phyloP scores from a whole-genome alignment of 2,888 invertebrate species.

The Lobophora halterata region DNA sequence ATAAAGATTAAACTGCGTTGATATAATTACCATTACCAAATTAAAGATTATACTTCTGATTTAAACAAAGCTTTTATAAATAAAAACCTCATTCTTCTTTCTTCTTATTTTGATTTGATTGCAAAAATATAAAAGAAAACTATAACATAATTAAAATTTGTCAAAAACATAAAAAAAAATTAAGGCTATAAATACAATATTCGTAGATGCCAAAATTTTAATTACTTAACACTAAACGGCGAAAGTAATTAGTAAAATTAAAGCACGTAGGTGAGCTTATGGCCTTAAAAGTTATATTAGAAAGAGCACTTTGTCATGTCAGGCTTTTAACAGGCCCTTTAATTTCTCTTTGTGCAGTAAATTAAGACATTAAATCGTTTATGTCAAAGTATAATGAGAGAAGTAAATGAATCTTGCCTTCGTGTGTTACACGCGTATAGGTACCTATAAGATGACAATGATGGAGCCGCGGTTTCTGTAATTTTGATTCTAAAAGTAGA shows the following conservation, averaged over 20 bases:
- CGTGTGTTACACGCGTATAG: conserved; percentile 19
- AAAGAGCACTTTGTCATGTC: conserved; percentile 77
- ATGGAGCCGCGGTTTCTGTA: neutral
- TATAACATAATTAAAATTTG: conserved; percentile 36
- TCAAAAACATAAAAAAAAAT: conserved; percentile 29
- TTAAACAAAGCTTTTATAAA: too few relatives aligned
- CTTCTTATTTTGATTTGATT: too few relatives aligned
- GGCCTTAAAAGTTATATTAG: conserved; percentile 73
- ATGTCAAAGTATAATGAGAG: conserved; percentile 61
- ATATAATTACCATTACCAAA: too few relatives aligned
- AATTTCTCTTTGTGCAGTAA: conserved; percentile 76
- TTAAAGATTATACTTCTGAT: too few relatives aligned
- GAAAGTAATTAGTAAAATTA: conserved; percentile 69
- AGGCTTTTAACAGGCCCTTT: conserved; percentile 75
- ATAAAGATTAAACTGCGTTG: too few relatives aligned
- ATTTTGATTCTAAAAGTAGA: neutral
- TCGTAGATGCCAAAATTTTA: conserved; percentile 42
- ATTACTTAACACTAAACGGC: conserved; percentile 50
- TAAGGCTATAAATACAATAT: conserved; percentile 26
- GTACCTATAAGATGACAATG: conserved; percentile 4
- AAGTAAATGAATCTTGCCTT: conserved; percentile 52
- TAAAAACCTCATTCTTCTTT: too few relatives aligned
- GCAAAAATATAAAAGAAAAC: too few relatives aligned
- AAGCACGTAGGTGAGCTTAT: conserved; percentile 63
- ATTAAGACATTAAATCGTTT: conserved; percentile 77